These are phyloP conservation scores for Pristionchus japonicus DNA, from an alignment of 2,888 invertebrate genomes.

Conservation along the genomic window DNA sequence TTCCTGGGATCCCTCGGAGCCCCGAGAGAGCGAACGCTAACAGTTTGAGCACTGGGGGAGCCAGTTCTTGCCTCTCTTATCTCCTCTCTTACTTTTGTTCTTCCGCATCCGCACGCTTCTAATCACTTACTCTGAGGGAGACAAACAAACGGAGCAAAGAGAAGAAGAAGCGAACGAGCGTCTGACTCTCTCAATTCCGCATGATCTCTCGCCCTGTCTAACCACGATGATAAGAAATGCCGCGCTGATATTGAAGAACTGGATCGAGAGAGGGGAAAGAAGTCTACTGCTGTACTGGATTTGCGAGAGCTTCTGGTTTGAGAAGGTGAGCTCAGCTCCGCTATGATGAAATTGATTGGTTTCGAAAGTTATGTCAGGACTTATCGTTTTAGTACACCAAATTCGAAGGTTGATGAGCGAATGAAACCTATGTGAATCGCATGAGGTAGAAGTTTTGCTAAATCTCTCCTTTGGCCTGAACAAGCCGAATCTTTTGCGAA, in stretches of 20 bases:
- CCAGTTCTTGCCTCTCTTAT: neutral
- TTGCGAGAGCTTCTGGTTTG: neutral
- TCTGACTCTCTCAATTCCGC: neutral
- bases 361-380: neutral
- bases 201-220: neutral
- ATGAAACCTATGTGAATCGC: neutral
- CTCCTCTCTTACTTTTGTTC: constrained; percentile 33
- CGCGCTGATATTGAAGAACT: constrained; percentile 34
- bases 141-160: neutral
- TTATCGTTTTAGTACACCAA: no score
- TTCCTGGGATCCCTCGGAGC: neutral
- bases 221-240: neutral
- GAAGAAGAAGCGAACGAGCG: neutral
- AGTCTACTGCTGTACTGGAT: constrained; percentile 1
- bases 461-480: no score
- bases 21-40: neutral
- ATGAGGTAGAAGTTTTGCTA: neutral
- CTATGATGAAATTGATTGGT: neutral
- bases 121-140: constrained; percentile 27
- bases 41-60: neutral
- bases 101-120: constrained; percentile 12
- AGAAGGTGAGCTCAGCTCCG: neutral
- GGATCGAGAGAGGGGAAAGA: neutral
- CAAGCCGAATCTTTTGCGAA: no score
- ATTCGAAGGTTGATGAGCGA: neutral